These are phyloP conservation scores for Notolepis coatsorum DNA, from an alignment of 2,797 vertebrate species.

Conservation along the genomic window DNA sequence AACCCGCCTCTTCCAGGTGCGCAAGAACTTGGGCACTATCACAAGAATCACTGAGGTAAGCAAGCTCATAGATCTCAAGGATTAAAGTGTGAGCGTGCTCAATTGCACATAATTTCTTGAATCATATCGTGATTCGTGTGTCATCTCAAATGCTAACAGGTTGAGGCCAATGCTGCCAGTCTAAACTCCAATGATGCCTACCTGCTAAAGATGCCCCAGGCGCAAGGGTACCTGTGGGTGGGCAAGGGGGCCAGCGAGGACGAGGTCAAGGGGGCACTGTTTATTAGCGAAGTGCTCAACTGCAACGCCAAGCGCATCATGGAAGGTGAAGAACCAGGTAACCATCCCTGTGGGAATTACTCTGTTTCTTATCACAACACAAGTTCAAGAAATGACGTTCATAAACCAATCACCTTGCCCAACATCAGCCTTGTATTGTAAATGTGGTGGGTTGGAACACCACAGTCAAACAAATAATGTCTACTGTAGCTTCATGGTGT, in stretches of 20 bases:
- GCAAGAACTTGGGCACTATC: conserved; percentile 85
- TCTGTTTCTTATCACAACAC: too few species aligned
- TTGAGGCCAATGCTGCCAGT: conserved; percentile 80
- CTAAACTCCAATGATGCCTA: conserved; percentile 92
- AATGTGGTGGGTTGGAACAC: too few species aligned
- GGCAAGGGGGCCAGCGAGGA: conserved; percentile 89
- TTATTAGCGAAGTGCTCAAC: conserved; percentile 79
- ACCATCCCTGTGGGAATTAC: too few species aligned
- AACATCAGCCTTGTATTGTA: too few species aligned
- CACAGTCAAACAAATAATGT: too few species aligned
- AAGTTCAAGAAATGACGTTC: too few species aligned
- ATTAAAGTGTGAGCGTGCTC: too few species aligned
- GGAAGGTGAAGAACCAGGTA: conserved; percentile 90
- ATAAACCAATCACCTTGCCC: too few species aligned
- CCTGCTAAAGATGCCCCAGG: conserved; percentile 84
- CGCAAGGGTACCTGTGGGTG: conserved; percentile 84
- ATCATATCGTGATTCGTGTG: neutral
- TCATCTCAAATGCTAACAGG: conserved; percentile 71
- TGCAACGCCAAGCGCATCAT: conserved; percentile 73
- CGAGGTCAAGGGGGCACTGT: conserved; percentile 84
- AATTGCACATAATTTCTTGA: neutral
- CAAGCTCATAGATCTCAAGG: too few species aligned
- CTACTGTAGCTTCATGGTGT: too few species aligned
- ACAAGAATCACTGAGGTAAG: conserved; percentile 91
- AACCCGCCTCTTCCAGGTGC: conserved; percentile 88